A percentile compares a stretch with the other conserved stretches of the same genome.
phyloP scores from a whole-genome alignment of 2,113 vertebrate genomes.

The Nyctereutes procyonoides region DNA sequence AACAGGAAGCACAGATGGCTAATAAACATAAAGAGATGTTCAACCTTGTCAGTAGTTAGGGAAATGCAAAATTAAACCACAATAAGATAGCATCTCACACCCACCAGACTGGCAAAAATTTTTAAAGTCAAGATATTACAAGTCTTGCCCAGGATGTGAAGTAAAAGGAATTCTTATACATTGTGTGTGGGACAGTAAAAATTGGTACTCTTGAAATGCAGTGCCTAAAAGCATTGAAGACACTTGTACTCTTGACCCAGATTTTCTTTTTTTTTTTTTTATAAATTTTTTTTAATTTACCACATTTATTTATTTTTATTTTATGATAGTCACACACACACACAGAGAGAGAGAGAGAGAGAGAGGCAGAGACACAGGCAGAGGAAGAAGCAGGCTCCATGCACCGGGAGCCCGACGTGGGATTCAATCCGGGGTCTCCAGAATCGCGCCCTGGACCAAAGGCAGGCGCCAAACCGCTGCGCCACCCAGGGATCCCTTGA shows the following conservation, averaged over 20 bases:
- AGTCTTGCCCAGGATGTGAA: slow-evolving; percentile 40
- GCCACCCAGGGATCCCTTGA: too few relatives aligned
- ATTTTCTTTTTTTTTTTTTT: too few relatives aligned
- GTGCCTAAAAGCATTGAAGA: background rate
- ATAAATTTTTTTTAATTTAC: too few relatives aligned
- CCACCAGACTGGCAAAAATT: slow-evolving; percentile 25
- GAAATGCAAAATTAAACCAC: slow-evolving; percentile 76
- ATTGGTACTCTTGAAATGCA: background rate
- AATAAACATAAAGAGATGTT: slow-evolving; percentile 69
- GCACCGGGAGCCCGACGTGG: too few relatives aligned
- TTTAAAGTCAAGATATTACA: slow-evolving; percentile 43
- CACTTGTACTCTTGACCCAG: background rate
- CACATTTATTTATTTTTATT: too few relatives aligned
- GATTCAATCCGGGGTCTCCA: too few relatives aligned
- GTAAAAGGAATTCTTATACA: slow-evolving; percentile 42
- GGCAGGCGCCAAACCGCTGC: too few relatives aligned
- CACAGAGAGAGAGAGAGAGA: too few relatives aligned
- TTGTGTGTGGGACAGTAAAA: background rate
- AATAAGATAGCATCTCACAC: slow-evolving; percentile 69
- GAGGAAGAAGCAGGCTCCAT: too few relatives aligned
- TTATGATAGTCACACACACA: too few relatives aligned
- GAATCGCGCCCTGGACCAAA: too few relatives aligned
- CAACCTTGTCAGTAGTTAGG: slow-evolving; percentile 64
- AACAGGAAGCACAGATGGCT: slow-evolving; percentile 75
- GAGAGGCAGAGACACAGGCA: too few relatives aligned